phyloP scores from a whole-genome alignment of 2,888 invertebrate genomes.

The Cheilosia impressa region DNA sequence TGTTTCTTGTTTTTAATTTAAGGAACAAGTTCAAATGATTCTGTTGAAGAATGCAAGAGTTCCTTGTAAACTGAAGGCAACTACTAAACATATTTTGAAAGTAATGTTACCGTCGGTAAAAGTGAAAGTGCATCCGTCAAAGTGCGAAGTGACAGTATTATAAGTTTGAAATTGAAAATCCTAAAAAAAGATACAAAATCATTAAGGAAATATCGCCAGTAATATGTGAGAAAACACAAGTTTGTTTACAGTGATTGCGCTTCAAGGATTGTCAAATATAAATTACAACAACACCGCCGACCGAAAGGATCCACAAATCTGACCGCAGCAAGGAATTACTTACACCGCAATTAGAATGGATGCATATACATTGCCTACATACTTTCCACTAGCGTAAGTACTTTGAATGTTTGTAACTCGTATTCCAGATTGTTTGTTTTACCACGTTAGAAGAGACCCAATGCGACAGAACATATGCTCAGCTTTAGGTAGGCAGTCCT shows the following conservation, averaged over 20 bases:
- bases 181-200: neutral
- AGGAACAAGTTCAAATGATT: constrained; percentile 14
- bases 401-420: neutral
- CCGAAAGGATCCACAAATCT: constrained; percentile 1
- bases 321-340: constrained; percentile 30
- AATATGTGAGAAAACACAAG: constrained; percentile 7
- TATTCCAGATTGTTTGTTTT: neutral
- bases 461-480: neutral
- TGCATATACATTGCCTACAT: constrained; percentile 79
- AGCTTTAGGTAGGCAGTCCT: neutral
- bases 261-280: constrained; percentile 10
- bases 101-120: constrained; percentile 64
- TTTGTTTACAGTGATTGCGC: constrained; percentile 1
- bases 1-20: constrained; percentile 6
- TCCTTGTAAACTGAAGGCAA: constrained; percentile 7
- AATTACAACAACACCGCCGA: constrained; percentile 5
- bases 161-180: neutral
- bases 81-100: constrained; percentile 5
- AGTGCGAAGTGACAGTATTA: constrained; percentile 31
- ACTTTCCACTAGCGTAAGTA: constrained; percentile 79
- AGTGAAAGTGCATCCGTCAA: constrained; percentile 23
- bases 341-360: constrained; percentile 76
- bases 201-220: neutral
- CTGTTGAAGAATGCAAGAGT: constrained; percentile 10
- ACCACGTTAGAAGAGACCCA: neutral